Evolutionary conservation across 2,113 vertebrate genomes (phyloP).

Genomic region (Zootoca vivipara): DNA sequence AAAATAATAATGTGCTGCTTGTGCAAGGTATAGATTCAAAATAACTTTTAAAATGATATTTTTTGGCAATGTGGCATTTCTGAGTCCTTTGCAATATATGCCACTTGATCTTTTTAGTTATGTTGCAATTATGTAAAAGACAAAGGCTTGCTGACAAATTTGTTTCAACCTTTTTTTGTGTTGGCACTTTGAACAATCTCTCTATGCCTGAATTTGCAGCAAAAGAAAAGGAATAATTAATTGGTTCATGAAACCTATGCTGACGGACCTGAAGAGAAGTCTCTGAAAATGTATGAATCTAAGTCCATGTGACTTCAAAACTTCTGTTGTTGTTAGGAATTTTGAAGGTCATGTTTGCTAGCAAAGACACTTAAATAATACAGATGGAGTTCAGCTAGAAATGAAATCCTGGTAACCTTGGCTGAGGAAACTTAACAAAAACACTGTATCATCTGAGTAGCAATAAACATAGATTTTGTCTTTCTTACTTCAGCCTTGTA

Average conservation of each 20-base stretch:
- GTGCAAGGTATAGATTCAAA: background rate
- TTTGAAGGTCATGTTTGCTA: background rate
- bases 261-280: background rate
- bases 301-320: background rate
- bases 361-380: background rate
- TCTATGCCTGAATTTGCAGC: background rate
- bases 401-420: too few species aligned
- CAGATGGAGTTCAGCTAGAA: background rate
- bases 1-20: background rate
- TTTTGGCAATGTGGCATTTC: background rate
- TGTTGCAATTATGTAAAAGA: constrained; percentile 21
- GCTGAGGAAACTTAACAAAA: too few species aligned
- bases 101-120: constrained; percentile 20
- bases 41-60: background rate
- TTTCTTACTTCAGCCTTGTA: too few species aligned
- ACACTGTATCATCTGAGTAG: too few species aligned
- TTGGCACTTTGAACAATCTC: background rate
- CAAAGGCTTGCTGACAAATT: constrained; percentile 18
- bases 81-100: background rate
- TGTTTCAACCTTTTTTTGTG: constrained; percentile 8
- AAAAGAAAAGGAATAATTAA: background rate
- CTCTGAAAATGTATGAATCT: background rate
- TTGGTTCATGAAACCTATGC: background rate
- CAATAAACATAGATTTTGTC: too few species aligned
- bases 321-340: background rate